Evolutionary conservation across 2,888 invertebrate genomes (phyloP), one percentile per base, ranked within the genome.

Genomic region (Strigamia maritima): DNA sequence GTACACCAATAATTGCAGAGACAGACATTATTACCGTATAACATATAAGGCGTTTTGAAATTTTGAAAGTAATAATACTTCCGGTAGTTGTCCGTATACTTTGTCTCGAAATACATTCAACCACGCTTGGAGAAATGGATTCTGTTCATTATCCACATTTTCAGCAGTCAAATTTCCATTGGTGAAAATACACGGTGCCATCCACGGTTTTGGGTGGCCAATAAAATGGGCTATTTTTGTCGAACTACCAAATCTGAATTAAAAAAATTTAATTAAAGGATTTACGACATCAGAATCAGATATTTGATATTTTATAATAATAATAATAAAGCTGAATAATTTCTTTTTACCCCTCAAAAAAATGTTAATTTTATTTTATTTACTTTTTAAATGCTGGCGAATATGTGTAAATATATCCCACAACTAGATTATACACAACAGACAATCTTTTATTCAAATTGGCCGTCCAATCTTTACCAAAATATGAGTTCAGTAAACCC

Each of bases 341-440:
- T n/a, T n/a, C n/a, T n/a, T n/a, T n/a, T n/a, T n/a, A n/a, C n/a
- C n/a, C n/a, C n/a, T n/a, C n/a, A n/a, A n/a, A n/a, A n/a, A n/a
- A n/a, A n/a, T n/a, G n/a, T n/a, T n/a, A n/a, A n/a, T n/a, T n/a
- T n/a, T n/a, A n/a, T n/a, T n/a, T n/a, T n/a, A n/a, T n/a, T n/a
- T 82, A 88, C 88, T 85, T 85, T 83, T 86, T 87, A 81, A 87
- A 87, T 26, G 89, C 89, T 54, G 88, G 88, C 22, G 86, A 83
- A 82, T 89, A 89, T 79, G 87, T 86, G 84, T 89, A 89, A 82
- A 88, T 87, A 60, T 86, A 85, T 81, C 86, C 87, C 76, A 88
- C 85, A 22, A 87, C 87, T 82, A 88, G 87, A 83, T 89, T 89
- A 85, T 88, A 89, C 79, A 86, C 84, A 83, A 89, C 89, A 12